These are phyloP conservation scores for Brachionus asplanchnoidis DNA, from an alignment of 1,140 invertebrate species.

Conservation along the genomic window DNA sequence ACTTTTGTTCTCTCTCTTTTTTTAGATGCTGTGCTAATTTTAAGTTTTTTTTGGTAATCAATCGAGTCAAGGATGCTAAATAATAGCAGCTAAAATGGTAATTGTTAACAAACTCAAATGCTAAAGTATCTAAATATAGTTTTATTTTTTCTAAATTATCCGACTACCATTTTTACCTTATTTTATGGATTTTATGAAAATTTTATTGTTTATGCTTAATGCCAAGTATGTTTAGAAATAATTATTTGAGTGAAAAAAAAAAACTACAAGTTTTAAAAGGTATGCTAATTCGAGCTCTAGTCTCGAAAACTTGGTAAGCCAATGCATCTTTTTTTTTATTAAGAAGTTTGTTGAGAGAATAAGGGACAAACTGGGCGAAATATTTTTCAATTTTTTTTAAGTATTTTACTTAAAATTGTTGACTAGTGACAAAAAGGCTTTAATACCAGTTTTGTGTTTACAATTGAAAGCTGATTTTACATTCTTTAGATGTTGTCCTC, in stretches of 20 bases:
- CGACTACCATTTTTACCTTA: not conserved
- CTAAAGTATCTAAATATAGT: not conserved
- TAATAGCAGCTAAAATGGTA: not conserved
- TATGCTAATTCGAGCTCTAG: not conserved
- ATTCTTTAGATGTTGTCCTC: not conserved
- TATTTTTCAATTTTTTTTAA: no score
- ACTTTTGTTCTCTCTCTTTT: not conserved
- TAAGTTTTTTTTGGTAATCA: not conserved
- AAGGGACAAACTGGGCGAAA: not conserved
- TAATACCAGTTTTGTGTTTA: not conserved
- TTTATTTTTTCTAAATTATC: not conserved
- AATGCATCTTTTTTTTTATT: not conserved
- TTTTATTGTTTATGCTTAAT: not conserved
- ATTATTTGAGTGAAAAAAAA: not conserved
- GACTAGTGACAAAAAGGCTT: no score
- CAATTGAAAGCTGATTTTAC: not conserved
- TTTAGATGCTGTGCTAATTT: not conserved
- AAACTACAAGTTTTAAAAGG: not conserved
- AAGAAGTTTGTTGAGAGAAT: not conserved
- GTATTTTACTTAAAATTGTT: not conserved
- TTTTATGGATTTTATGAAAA: not conserved
- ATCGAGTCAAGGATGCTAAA: not conserved
- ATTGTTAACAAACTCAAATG: not conserved
- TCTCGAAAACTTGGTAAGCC: not conserved
- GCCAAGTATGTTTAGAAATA: not conserved